Evolutionary conservation across 2,797 vertebrate genomes (phyloP).

Genomic region (Acanthurus lineatus): DNA sequence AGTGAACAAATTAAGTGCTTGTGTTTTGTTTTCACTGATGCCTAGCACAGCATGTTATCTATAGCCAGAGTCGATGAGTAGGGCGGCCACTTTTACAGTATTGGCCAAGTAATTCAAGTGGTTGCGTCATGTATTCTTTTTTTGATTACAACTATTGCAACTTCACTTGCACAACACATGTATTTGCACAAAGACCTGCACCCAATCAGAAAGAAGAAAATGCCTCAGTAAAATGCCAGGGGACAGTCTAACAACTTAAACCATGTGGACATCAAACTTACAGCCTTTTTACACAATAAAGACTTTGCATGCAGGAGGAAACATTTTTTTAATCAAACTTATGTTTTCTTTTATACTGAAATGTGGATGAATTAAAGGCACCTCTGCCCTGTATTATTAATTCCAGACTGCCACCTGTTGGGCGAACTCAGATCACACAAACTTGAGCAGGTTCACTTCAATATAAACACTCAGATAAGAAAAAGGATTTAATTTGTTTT

Average conservation of each 20-base stretch:
- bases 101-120: too few species aligned
- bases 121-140: too few species aligned
- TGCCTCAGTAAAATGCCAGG: neutral
- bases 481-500: neutral
- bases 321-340: neutral
- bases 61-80: too few species aligned
- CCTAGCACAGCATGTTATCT: too few species aligned
- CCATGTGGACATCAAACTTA: neutral
- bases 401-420: slow-evolving; percentile 87
- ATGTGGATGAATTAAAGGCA: neutral
- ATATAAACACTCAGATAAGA: neutral
- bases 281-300: neutral
- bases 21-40: too few species aligned
- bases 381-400: slow-evolving; percentile 61
- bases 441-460: slow-evolving; percentile 2
- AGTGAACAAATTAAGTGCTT: too few species aligned
- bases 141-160: too few species aligned
- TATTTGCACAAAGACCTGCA: neutral
- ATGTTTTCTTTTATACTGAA: slow-evolving; percentile 11
- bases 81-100: too few species aligned
- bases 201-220: neutral
- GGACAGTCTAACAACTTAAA: neutral
- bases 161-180: neutral
- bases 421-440: slow-evolving; percentile 66
- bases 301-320: neutral